Base-by-base conservation (phyloP, 2,797 vertebrate genomes). In the Macropodus opercularis region DNA sequence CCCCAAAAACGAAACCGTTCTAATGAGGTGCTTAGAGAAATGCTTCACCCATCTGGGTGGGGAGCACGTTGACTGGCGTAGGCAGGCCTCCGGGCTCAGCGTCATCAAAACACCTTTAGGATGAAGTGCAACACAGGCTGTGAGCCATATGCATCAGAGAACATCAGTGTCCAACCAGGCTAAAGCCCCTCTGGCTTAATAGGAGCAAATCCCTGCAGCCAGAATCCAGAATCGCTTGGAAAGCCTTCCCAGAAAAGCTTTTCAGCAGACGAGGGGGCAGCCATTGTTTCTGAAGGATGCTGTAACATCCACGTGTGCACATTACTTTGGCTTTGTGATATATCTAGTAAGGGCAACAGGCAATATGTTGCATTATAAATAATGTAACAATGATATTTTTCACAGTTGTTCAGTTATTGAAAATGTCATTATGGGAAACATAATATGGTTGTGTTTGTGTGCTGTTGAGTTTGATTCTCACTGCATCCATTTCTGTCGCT, bases 171-270 rank as follows among this genome's bases (percentile, higher is more conserved):
- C 44, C 13, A 13, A 42, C 18, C 27, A 31, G n/a, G 4, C 27
- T 44, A 46, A 67, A 48, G 18, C 57, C 63, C 31, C 26, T 59
- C 26, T 32, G 44, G 39, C 24, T 39, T 23, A 69, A 19, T 40
- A 36, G 10, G n/a, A 57, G 26, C 21, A 78, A 77, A 67, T 68
- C 63, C 43, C 23, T 18, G 0, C 40, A 60, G 36, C 35, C 35
- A 15, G 17, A 8, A 8, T 46, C 27, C 12, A 26, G 54, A 58
- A 31, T 64, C 55, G 47, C 34, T 26, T 46, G 35, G 19, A 52
- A 60, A 65, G 13, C 38, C 23, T 18, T 44, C 29, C 47, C 29
- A 43, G 46, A 55, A 14, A 18, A 47, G 39, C 2, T 5, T 39
- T 40, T 13, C 6, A 6, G 18, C 27, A 44, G 44, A 15, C 55